phyloP scores from a whole-genome alignment of 2,113 vertebrate species.

The Caranx ignobilis region DNA sequence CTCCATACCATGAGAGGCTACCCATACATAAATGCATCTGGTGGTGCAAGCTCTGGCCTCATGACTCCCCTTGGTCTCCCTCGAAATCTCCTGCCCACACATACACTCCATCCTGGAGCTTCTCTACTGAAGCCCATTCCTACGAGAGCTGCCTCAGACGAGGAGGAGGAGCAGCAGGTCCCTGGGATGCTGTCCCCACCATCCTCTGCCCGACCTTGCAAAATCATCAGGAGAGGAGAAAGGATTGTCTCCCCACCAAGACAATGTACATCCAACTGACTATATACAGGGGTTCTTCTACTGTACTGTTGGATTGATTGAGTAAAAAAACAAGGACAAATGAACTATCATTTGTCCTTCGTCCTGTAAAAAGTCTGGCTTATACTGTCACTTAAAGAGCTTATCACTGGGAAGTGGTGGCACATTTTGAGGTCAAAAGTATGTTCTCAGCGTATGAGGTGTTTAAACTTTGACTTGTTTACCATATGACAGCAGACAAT shows the following conservation, averaged over 20 bases:
- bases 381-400: background rate
- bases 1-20: constrained; percentile 75
- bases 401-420: background rate
- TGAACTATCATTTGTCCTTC: background rate
- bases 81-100: constrained; percentile 60
- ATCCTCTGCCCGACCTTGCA: constrained; percentile 80
- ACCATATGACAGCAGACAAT: background rate
- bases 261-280: constrained; percentile 46
- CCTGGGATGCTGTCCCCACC: constrained; percentile 52
- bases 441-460: background rate
- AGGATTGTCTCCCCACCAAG: constrained; percentile 44
- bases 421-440: background rate
- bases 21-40: constrained; percentile 70
- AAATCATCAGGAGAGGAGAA: constrained; percentile 69
- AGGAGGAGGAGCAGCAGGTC: constrained; percentile 81
- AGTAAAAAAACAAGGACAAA: background rate
- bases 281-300: background rate
- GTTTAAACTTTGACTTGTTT: background rate
- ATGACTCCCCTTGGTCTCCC: constrained; percentile 65
- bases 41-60: constrained; percentile 52
- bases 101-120: constrained; percentile 35
- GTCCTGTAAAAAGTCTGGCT: background rate
- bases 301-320: background rate
- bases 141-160: constrained; percentile 61
- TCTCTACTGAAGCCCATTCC: constrained; percentile 49